Conservation (phyloP, 2,888 invertebrate genomes). For the Himalopsyche anomala region DNA sequence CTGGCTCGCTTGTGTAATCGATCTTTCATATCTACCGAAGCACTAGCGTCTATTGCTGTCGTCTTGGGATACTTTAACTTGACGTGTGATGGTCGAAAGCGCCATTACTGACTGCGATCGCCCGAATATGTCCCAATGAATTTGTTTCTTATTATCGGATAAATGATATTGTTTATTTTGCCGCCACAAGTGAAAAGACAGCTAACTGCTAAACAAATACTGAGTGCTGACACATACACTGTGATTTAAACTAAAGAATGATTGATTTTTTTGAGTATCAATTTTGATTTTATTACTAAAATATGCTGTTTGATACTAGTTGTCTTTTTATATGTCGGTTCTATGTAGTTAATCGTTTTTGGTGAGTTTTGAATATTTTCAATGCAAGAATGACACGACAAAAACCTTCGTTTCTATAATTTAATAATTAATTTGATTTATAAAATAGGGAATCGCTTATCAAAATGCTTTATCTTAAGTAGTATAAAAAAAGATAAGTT, state of each 20-base stretch:
- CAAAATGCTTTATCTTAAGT: background rate
- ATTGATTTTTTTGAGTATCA: too few relatives aligned
- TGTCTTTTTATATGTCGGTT: too few relatives aligned
- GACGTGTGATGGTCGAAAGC: background rate
- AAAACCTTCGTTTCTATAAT: too few relatives aligned
- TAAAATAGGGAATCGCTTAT: background rate
- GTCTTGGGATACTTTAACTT: background rate
- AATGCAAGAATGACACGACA: too few relatives aligned
- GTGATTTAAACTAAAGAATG: too few relatives aligned
- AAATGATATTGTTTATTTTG: background rate
- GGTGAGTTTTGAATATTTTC: too few relatives aligned
- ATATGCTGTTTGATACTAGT: too few relatives aligned
- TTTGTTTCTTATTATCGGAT: background rate
- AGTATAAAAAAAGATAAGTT: background rate
- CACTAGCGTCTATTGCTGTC: background rate
- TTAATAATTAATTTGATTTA: too few relatives aligned
- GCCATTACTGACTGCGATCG: background rate
- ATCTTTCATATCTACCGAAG: slow-evolving; percentile 46
- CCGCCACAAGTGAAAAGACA: background rate
- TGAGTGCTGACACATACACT: background rate
- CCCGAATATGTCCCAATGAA: background rate
- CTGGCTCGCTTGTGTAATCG: slow-evolving; percentile 41
- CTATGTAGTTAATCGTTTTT: too few relatives aligned
- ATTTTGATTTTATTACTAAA: too few relatives aligned
- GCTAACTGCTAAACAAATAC: background rate